Base-by-base conservation (phyloP, 92 coral and sea anemone species). In the Heliopora coerulea region DNA sequence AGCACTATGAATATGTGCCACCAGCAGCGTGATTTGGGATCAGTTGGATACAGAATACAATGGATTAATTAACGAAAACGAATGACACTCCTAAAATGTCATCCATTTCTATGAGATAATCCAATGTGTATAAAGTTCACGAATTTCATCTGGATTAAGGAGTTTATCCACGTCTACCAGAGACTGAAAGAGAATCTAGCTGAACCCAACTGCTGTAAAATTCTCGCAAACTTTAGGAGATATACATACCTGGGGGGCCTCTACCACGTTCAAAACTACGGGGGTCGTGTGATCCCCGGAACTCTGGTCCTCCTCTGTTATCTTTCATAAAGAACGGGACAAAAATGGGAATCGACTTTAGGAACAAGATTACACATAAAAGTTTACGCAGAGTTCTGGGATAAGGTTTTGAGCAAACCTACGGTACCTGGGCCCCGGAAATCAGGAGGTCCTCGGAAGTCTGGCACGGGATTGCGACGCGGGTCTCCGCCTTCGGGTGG, bases 391-490 rank as follows among this genome's bases (percentile, higher is more conserved):
- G n/a, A n/a, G n/a, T n/a, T n/a, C n/a, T n/a, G n/a, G n/a, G n/a
- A 56, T 23, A 9, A 25, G 30, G 30, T 61, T 2, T 30, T 27
- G 15, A 9, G 8, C 10, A 12, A 24, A 12, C 1, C n/a, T 54
- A n/a, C 18, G 29, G 17, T 13, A 67, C 74, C 77, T 70, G 35
- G 77, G 28, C 46, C 39, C 20, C 77, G 56, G 41, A 70, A 70
- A 62, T 93, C 98, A 17, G 89, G 89, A 37, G 91, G 91, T 33
- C 92, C 97, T 66, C 97, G 81, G 74, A 89, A 92, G 23, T 92
- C 97, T 46, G 97, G 88, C 28, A 91, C 91, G 69, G 81, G 83
- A 8, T 65, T 73, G 21, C 86, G 70, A n/a, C 86, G 75, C 65
- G 73, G 78, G 4, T 82, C 86, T 42, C 68, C 59, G 3, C 46